Conservation (phyloP, 2,888 invertebrate species). For the Dolichomitus sp. region DNA sequence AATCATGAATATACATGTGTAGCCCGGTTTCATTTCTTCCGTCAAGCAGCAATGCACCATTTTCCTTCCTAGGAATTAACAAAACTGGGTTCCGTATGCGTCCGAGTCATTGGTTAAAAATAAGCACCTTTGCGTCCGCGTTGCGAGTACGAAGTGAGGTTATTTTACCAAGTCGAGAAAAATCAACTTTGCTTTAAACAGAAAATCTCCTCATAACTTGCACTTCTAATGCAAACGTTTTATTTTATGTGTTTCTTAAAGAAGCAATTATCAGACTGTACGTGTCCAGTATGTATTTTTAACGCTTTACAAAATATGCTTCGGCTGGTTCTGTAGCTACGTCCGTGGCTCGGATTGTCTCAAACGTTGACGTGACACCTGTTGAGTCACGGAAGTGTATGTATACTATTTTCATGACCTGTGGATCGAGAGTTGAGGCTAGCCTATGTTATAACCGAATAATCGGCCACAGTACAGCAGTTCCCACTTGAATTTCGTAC, state of each 20-base stretch:
- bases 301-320: not conserved
- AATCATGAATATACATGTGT: too few species aligned
- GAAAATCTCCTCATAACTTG: not conserved
- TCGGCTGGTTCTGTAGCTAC: not conserved
- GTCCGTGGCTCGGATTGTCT: slow-evolving; percentile 35
- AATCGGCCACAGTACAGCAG: slow-evolving; percentile 11
- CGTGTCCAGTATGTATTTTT: not conserved
- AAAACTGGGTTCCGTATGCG: too few species aligned
- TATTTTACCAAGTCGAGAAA: not conserved
- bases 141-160: too few species aligned
- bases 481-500: slow-evolving; percentile 8
- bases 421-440: slow-evolving; percentile 43
- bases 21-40: too few species aligned
- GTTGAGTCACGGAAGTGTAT: slow-evolving; percentile 59
- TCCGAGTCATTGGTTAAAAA: too few species aligned
- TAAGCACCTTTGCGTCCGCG: too few species aligned
- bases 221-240: not conserved
- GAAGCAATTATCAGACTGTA: not conserved
- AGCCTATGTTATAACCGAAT: slow-evolving; percentile 38
- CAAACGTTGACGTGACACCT: slow-evolving; percentile 57
- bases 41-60: too few species aligned
- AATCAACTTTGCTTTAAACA: not conserved
- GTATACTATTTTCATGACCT: slow-evolving; percentile 52
- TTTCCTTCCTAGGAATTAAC: too few species aligned
- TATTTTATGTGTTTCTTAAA: not conserved